Percentiles rank a stretch among this genome's conserved stretches.
These are phyloP conservation scores for Periplaneta americana DNA, from an alignment of 1,140 invertebrate species.

Conservation along the genomic window DNA sequence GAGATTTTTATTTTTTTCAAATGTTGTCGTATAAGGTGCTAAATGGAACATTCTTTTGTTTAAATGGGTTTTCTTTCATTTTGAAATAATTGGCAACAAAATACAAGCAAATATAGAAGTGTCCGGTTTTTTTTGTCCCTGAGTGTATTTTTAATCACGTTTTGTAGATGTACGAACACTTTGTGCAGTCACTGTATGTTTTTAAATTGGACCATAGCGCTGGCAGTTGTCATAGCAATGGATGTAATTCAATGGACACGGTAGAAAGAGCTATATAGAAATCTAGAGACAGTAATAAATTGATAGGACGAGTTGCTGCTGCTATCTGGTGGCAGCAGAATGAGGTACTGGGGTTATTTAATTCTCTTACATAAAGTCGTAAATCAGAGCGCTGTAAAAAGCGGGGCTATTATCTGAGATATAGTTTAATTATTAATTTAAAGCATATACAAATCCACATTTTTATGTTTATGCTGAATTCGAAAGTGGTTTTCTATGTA, in stretches of 20 bases:
- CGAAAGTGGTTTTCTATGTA: background rate
- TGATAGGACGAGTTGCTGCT: background rate
- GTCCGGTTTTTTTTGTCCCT: too few relatives aligned
- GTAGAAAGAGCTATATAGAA: background rate
- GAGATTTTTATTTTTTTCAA: too few relatives aligned
- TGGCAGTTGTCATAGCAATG: background rate
- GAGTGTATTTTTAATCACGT: too few relatives aligned
- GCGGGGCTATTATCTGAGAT: background rate
- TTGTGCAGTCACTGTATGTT: too few relatives aligned
- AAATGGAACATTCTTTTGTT: too few relatives aligned
- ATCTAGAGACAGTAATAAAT: background rate
- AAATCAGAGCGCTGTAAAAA: background rate
- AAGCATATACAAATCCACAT: background rate
- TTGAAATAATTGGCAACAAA: too few relatives aligned
- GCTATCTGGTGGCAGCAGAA: background rate
- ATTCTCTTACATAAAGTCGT: background rate
- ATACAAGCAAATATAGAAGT: too few relatives aligned
- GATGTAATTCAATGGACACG: background rate
- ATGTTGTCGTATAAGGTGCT: too few relatives aligned
- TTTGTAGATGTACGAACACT: too few relatives aligned
- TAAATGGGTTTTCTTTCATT: too few relatives aligned
- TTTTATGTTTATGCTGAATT: background rate
- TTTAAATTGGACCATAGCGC: background rate
- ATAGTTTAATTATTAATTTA: background rate
- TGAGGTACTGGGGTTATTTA: background rate